These are phyloP conservation scores for Lampris megalopsis DNA, from an alignment of 2,113 vertebrate species.

Conservation along the genomic window DNA sequence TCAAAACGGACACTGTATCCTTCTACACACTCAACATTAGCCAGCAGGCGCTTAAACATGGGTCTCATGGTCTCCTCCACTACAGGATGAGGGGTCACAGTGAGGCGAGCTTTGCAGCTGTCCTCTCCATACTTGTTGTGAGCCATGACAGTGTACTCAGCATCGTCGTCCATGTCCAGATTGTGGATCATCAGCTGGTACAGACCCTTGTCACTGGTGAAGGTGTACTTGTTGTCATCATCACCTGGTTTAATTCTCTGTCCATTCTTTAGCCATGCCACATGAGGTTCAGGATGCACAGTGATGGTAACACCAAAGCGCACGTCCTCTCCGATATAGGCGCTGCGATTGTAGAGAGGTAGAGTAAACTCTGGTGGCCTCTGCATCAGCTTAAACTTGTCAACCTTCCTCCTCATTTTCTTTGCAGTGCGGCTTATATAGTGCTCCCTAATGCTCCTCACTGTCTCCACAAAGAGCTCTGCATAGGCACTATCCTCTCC, in stretches of 20 bases:
- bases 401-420: slow-evolving; percentile 90
- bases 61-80: slow-evolving; percentile 91
- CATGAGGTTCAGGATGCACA: slow-evolving; percentile 95
- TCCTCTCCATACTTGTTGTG: slow-evolving; percentile 97
- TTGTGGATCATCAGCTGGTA: slow-evolving; percentile 95
- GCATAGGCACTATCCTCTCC: slow-evolving; percentile 94
- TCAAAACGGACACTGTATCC: slow-evolving; percentile 93
- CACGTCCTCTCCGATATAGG: slow-evolving; percentile 93
- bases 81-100: slow-evolving; percentile 89
- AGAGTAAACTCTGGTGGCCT: slow-evolving; percentile 97
- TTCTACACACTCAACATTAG: slow-evolving; percentile 94
- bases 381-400: slow-evolving; percentile 90
- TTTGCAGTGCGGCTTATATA: slow-evolving; percentile 89
- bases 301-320: slow-evolving; percentile 98
- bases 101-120: slow-evolving; percentile 94
- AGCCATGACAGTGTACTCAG: slow-evolving; percentile 94
- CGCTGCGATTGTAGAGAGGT: slow-evolving; percentile 92
- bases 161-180: slow-evolving; percentile 88
- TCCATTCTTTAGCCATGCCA: slow-evolving; percentile 96
- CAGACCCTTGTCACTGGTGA: slow-evolving; percentile 96
- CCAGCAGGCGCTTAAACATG: slow-evolving; percentile 96
- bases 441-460: slow-evolving; percentile 91
- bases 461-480: slow-evolving; percentile 94
- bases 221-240: slow-evolving; percentile 92
- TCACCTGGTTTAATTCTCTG: slow-evolving; percentile 93